phyloP scores from a whole-genome alignment of 2,113 vertebrate species.

The Oncorhynchus tshawytscha region DNA sequence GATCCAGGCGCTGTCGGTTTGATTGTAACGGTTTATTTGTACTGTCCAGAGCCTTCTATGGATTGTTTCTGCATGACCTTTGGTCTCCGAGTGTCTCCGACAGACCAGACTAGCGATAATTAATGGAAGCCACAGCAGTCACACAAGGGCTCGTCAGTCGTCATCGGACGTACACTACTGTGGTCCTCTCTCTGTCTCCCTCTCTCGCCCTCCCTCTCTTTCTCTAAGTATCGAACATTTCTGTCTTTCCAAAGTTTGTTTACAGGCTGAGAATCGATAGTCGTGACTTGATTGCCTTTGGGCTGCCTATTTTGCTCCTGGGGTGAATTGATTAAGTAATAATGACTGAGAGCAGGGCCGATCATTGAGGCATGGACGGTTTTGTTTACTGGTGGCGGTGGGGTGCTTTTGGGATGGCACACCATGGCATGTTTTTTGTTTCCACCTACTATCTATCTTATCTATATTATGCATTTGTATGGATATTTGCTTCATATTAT shows the following conservation, averaged over 20 bases:
- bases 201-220: conserved; percentile 41
- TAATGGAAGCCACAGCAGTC: conserved; percentile 60
- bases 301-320: conserved; percentile 79
- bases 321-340: conserved; percentile 92
- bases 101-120: conserved; percentile 76
- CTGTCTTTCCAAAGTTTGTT: conserved; percentile 80
- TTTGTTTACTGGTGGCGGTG: conserved; percentile 64
- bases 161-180: conserved; percentile 50
- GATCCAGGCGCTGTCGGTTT: conserved; percentile 70
- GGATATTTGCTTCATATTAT: neutral
- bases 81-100: conserved; percentile 83
- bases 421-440: too few species aligned
- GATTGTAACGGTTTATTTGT: conserved; percentile 80
- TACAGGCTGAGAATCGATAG: conserved; percentile 79
- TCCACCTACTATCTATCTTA: too few species aligned
- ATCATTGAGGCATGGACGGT: conserved; percentile 75
- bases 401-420: neutral
- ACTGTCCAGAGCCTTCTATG: conserved; percentile 74
- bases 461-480: neutral
- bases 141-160: conserved; percentile 46
- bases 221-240: conserved; percentile 72
- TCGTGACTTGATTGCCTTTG: conserved; percentile 81
- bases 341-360: conserved; percentile 84
- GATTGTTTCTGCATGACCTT: conserved; percentile 89
- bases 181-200: conserved; percentile 29